Percentiles rank a stretch among this genome's conserved stretches.
phyloP scores from a whole-genome alignment of 2,797 vertebrate genomes.

The Lophotriccus pileatus region DNA sequence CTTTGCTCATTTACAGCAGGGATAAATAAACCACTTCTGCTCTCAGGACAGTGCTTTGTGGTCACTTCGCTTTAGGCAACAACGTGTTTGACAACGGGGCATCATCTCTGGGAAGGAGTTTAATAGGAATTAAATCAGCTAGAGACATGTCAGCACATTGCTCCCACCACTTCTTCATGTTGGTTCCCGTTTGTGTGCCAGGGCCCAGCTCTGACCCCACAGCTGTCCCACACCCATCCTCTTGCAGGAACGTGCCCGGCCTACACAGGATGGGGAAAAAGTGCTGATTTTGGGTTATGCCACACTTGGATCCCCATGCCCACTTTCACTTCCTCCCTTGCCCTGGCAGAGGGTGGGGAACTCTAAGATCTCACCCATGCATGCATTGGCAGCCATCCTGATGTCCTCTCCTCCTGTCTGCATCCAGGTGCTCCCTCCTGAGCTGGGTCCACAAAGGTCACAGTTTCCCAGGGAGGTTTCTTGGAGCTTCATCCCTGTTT shows the following conservation, averaged over 20 bases:
- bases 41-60: neutral
- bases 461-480: neutral
- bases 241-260: neutral
- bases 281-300: fast-evolving
- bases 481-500: neutral
- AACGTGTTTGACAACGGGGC: neutral
- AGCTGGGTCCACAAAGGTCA: neutral
- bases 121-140: neutral
- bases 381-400: neutral
- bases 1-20: neutral
- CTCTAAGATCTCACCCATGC: neutral
- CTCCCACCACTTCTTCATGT: neutral
- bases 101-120: neutral
- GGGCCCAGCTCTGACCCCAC: neutral
- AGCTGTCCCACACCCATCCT: fast-evolving
- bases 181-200: neutral
- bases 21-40: neutral
- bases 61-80: neutral
- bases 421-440: neutral
- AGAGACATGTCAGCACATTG: neutral
- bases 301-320: neutral
- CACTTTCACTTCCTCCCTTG: neutral
- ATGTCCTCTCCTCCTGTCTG: neutral
- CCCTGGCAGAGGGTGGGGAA: neutral
- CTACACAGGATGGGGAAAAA: neutral